phyloP scores from a whole-genome alignment of 2,113 vertebrate genomes.

The Ictalurus punctatus region DNA sequence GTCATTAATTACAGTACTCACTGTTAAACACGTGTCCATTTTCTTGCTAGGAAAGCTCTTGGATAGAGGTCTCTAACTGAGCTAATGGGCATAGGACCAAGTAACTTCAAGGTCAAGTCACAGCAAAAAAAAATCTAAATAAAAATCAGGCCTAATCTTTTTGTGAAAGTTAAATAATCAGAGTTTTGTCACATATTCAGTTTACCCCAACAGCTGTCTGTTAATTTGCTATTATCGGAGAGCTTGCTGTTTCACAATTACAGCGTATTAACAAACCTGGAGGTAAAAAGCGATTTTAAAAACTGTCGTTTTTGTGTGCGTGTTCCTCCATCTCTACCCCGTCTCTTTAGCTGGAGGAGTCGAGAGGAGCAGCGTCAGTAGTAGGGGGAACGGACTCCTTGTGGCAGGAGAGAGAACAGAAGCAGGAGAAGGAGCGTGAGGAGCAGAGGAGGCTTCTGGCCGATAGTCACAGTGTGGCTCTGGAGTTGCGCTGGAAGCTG shows the following conservation, averaged over 20 bases:
- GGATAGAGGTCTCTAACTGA: background rate
- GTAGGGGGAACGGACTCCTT: constrained; percentile 12
- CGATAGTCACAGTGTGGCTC: constrained; percentile 81
- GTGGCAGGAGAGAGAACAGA: constrained; percentile 57
- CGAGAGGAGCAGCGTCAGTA: background rate
- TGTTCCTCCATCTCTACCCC: background rate
- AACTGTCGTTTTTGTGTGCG: background rate
- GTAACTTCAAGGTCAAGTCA: background rate
- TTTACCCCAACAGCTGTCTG: background rate
- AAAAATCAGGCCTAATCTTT: background rate
- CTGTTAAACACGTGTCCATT: background rate
- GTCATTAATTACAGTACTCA: background rate
- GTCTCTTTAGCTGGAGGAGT: constrained; percentile 60
- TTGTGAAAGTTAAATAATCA: background rate
- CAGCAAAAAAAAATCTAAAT: background rate
- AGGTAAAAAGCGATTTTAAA: background rate
- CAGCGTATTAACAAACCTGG: background rate
- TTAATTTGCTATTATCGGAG: background rate
- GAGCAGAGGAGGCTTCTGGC: constrained; percentile 86
- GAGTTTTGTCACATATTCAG: background rate
- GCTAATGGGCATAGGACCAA: background rate
- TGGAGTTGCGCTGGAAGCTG: constrained; percentile 92
- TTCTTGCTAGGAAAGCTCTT: background rate
- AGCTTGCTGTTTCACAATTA: background rate
- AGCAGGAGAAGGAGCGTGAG: constrained; percentile 80